These are phyloP conservation scores for Galagoides demidoff DNA, from an alignment of 2,797 vertebrate genomes.

Conservation along the genomic window DNA sequence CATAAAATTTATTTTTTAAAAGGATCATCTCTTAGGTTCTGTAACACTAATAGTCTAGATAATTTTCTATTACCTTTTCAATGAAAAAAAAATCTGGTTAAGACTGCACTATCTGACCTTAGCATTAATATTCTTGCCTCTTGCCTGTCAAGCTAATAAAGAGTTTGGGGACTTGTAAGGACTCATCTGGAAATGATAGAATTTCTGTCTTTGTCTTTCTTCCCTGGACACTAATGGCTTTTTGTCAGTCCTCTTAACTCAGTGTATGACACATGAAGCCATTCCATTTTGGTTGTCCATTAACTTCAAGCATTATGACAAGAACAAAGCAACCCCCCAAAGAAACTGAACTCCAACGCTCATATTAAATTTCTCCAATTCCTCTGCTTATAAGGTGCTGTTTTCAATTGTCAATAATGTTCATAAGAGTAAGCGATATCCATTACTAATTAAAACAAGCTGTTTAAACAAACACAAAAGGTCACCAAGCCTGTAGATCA, in stretches of 20 bases:
- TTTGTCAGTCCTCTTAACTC: constrained; percentile 94
- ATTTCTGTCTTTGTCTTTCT: constrained; percentile 94
- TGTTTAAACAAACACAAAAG: constrained; percentile 85
- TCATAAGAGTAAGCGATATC: constrained; percentile 84
- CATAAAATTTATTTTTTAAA: constrained; percentile 85
- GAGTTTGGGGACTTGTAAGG: constrained; percentile 88
- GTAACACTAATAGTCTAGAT: constrained; percentile 87
- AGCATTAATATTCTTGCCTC: constrained; percentile 90
- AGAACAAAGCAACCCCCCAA: constrained; percentile 88
- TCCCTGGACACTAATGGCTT: constrained; percentile 94
- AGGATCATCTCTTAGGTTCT: constrained; percentile 86
- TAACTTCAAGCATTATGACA: constrained; percentile 92
- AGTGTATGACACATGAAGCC: constrained; percentile 91
- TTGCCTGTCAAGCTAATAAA: constrained; percentile 91
- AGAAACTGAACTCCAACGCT: constrained; percentile 87
- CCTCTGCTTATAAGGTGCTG: constrained; percentile 84
- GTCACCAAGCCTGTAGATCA: constrained; percentile 83
- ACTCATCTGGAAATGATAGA: constrained; percentile 90
- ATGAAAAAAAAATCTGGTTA: constrained; percentile 86
- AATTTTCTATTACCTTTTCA: constrained; percentile 86
- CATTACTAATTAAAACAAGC: constrained; percentile 86
- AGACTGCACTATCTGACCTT: constrained; percentile 91
- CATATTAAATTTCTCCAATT: constrained; percentile 88
- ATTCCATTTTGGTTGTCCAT: constrained; percentile 92
- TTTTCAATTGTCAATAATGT: constrained; percentile 85